Evolutionary conservation across 2,113 vertebrate species (phyloP).

Genomic region (Myrmophylax atrothorax): DNA sequence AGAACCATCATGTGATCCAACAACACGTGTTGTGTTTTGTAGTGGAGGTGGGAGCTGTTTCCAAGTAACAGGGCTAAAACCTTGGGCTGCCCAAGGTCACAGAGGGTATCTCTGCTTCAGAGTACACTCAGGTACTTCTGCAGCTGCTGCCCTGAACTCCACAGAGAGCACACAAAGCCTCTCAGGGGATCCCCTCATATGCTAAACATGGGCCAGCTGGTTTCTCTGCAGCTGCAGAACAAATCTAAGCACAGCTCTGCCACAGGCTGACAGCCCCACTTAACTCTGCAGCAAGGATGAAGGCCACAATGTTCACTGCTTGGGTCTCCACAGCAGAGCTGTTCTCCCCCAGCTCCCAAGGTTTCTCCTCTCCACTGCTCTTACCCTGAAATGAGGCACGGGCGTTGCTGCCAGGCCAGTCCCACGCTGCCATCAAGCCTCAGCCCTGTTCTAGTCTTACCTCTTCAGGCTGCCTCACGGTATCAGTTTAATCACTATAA

Average conservation of each 20-base stretch:
- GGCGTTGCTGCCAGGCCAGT: background rate
- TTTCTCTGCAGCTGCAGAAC: background rate
- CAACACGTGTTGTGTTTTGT: background rate
- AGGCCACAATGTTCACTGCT: background rate
- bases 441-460: background rate
- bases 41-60: background rate
- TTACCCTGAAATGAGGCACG: accelerated
- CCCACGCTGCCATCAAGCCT: background rate
- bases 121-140: background rate
- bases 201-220: background rate
- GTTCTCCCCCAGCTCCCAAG: background rate
- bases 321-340: background rate
- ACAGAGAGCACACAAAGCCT: background rate
- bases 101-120: background rate
- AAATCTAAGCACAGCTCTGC: background rate
- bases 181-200: accelerated
- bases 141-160: background rate
- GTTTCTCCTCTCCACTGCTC: background rate
- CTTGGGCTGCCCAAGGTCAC: background rate
- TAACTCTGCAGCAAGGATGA: background rate
- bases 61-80: background rate
- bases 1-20: background rate
- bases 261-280: background rate
- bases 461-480: background rate
- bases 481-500: background rate